Evolutionary conservation across 2,888 invertebrate species (phyloP).

Genomic region (Electrophaes corylata): DNA sequence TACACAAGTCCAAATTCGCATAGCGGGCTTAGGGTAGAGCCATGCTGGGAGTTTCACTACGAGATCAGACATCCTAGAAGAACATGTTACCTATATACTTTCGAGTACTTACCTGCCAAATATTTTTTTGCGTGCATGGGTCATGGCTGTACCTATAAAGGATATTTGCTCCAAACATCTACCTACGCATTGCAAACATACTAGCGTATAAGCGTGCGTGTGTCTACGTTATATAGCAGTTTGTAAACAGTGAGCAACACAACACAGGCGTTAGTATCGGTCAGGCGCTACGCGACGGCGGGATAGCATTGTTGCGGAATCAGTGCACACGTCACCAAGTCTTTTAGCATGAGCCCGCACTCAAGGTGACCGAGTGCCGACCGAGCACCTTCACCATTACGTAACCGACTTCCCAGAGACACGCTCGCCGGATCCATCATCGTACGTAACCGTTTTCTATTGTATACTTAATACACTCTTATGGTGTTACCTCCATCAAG

Average conservation of each 20-base stretch:
- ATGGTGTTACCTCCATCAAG: slow-evolving; percentile 32
- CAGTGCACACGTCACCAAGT: slow-evolving; percentile 45
- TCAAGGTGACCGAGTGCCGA: slow-evolving; percentile 69
- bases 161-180: slow-evolving; percentile 4
- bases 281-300: slow-evolving; percentile 53
- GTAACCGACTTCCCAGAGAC: slow-evolving; percentile 53
- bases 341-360: slow-evolving; percentile 57
- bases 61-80: too few relatives aligned
- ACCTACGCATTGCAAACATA: slow-evolving; percentile 37
- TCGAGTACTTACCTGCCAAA: too few relatives aligned
- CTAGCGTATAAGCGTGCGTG: slow-evolving; percentile 45
- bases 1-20: too few relatives aligned
- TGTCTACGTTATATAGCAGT: slow-evolving; percentile 40
- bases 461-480: slow-evolving; percentile 8
- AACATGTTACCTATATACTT: too few relatives aligned
- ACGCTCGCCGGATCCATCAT: slow-evolving; percentile 46
- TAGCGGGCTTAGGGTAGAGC: too few relatives aligned
- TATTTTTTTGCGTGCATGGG: too few relatives aligned
- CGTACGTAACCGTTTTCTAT: slow-evolving; percentile 55
- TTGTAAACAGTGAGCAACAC: slow-evolving; percentile 42
- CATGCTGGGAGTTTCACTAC: too few relatives aligned
- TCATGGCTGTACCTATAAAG: too few relatives aligned
- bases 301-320: slow-evolving; percentile 65
- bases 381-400: slow-evolving; percentile 51
- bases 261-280: slow-evolving; percentile 42